Percentiles rank a stretch among this genome's conserved stretches.
These are phyloP conservation scores for Microcebus jonahi DNA, from an alignment of 2,113 vertebrate genomes.

Conservation along the genomic window DNA sequence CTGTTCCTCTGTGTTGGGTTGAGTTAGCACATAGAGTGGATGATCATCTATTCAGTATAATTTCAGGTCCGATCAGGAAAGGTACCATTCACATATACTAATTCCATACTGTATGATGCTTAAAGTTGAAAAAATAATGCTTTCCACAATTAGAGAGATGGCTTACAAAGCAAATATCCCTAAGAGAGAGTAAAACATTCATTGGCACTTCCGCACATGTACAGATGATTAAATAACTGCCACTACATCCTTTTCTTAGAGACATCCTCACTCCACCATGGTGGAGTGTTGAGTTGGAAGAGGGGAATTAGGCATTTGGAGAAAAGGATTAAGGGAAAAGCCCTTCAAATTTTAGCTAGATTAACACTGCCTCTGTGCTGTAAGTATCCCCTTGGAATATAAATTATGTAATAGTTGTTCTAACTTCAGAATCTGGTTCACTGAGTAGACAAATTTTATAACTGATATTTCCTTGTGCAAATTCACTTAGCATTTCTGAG, in stretches of 20 bases:
- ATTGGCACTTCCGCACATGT: background rate
- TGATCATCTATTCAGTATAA: background rate
- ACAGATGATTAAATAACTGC: background rate
- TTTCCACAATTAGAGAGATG: background rate
- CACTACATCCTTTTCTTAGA: background rate
- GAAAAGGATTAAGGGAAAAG: background rate
- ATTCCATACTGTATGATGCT: background rate
- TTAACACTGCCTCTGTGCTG: background rate
- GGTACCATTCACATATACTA: background rate
- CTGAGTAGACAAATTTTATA: background rate
- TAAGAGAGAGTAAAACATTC: background rate
- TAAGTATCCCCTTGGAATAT: background rate
- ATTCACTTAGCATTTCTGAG: background rate
- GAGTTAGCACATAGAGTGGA: background rate
- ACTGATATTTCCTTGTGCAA: background rate
- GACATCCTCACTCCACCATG: background rate
- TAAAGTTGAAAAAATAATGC: background rate
- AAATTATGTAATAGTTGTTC: background rate
- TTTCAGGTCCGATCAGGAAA: background rate
- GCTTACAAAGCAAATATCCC: background rate
- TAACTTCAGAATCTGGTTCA: background rate
- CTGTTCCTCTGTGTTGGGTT: background rate
- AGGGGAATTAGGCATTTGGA: background rate
- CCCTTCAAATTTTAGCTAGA: background rate
- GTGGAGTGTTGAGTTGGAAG: accelerated